phyloP scores from a whole-genome alignment of 2,888 invertebrate genomes.

The Eulithis prunata region DNA sequence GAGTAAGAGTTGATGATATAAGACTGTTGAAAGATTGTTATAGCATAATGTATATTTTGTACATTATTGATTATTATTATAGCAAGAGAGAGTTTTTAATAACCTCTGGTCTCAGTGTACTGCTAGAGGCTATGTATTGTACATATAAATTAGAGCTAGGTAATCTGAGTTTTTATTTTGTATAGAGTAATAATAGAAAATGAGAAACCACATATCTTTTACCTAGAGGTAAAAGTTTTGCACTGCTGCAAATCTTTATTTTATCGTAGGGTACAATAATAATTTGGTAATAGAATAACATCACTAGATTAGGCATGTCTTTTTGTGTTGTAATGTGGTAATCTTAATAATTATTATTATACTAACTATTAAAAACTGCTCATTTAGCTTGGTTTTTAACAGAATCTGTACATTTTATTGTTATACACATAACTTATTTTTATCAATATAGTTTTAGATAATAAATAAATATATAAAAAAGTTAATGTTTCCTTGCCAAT shows the following conservation, averaged over 20 bases:
- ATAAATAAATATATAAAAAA: constrained; percentile 60
- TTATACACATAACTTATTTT: constrained; percentile 66
- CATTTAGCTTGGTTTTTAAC: constrained; percentile 56
- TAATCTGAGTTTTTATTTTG: constrained; percentile 42
- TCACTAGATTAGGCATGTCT: constrained; percentile 22
- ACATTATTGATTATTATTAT: constrained; percentile 76
- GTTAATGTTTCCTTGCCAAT: constrained; percentile 16
- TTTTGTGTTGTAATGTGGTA: constrained; percentile 39
- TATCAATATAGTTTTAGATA: constrained; percentile 69
- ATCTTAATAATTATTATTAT: constrained; percentile 22
- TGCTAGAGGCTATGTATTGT: constrained; percentile 62
- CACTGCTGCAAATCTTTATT: constrained; percentile 23
- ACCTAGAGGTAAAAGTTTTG: constrained; percentile 25
- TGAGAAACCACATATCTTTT: constrained; percentile 30
- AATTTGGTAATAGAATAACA: constrained; percentile 24
- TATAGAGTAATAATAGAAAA: constrained; percentile 21
- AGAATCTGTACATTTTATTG: constrained; percentile 65
- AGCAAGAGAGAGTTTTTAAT: constrained; percentile 67
- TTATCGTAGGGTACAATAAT: constrained; percentile 29
- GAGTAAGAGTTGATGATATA: constrained; percentile 78
- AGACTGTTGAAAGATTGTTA: constrained; percentile 83
- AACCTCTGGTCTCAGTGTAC: constrained; percentile 54
- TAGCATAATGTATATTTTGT: constrained; percentile 78
- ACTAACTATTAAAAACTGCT: constrained; percentile 43
- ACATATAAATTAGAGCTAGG: constrained; percentile 41